Percentiles rank a stretch among this genome's conserved stretches.
Evolutionary conservation across 2,797 vertebrate species (phyloP).

Genomic region (Gambelia wislizenii): DNA sequence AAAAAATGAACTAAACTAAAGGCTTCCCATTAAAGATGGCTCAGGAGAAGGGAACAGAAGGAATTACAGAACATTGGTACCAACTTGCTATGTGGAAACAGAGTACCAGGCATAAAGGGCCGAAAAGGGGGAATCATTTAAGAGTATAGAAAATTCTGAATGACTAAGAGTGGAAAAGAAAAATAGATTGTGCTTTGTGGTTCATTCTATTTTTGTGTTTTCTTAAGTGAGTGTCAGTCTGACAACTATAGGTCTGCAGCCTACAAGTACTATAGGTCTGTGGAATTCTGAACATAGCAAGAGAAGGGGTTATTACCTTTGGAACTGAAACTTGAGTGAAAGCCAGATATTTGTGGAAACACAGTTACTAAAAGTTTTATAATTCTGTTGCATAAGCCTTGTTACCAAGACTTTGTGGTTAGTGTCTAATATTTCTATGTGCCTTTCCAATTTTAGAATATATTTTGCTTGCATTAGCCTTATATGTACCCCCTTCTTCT

Average conservation of each 20-base stretch:
- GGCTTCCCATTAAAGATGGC: too few relatives aligned
- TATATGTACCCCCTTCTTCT: background rate
- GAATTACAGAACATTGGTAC: background rate
- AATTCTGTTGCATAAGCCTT: constrained; percentile 46
- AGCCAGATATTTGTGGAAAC: constrained; percentile 59
- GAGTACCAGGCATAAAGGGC: background rate
- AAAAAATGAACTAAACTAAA: background rate
- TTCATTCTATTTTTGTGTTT: background rate
- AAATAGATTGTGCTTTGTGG: background rate
- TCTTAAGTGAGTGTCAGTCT: constrained; percentile 9
- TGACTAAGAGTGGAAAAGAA: background rate
- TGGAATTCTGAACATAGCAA: constrained; percentile 39
- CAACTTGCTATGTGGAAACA: background rate
- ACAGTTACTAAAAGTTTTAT: constrained; percentile 46
- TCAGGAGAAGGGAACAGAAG: background rate
- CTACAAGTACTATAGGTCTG: constrained; percentile 19
- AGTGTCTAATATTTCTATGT: constrained; percentile 32
- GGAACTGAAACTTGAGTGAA: constrained; percentile 34
- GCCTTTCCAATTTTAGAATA: constrained; percentile 41
- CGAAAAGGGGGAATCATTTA: background rate
- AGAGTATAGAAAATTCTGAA: background rate
- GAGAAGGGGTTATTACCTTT: constrained; percentile 44
- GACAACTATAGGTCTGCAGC: too few relatives aligned
- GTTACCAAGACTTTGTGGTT: constrained; percentile 31
- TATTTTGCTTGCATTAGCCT: constrained; percentile 29